Base-by-base conservation (phyloP, 2,797 vertebrate species). In the Intellagama lesueurii region DNA sequence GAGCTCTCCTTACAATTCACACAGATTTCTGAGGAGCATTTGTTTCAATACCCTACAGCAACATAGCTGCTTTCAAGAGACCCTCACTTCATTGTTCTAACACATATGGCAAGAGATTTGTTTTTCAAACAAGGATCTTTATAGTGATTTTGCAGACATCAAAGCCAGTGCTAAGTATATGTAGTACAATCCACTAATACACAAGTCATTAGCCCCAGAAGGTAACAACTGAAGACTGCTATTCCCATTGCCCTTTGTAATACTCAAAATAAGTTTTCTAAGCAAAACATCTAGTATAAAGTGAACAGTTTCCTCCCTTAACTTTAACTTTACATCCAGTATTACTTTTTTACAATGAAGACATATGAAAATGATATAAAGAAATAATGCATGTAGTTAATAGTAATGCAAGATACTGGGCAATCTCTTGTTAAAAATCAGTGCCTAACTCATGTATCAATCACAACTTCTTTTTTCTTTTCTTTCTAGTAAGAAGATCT, bases 31-130 rank as follows among this genome's bases (percentile, higher is more conserved):
- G 86, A 90, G 19, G 78, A 88, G 66, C 90, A 91, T 93, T 88
- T 91, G 79, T 92, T 94, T 92, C 91, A 93, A 83, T 87, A 94
- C 84, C 90, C 86, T 92, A 92, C 88, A 95, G 95, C 92, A 94
- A 94, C 70, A 87, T 0, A 91, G 66, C 81, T 88, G 82, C 82
- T 92, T 95, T 91, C 88, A 94, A 93, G 94, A 90, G 88, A 95
- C 87, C 87, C 90, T 92, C 84, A 84, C 88, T 91, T 94, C 90
- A 94, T 90, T 93, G 91, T 90, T 87, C 85, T 35, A 83, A 94
- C 90, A 87, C 94, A 93, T 80, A 90, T 3, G 56, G 91, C 82
- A 87, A 86, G 70, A 69, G 90, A 91, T 84, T 93, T 92, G 90
- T 88, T 86, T 92, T 94, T 91, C 72, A 90, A 35, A 87, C 69